A percentile compares a stretch with the other conserved stretches of the same genome.
phyloP scores from a whole-genome alignment of 2,888 invertebrate species.

The Chalcosyrphus nemorum region DNA sequence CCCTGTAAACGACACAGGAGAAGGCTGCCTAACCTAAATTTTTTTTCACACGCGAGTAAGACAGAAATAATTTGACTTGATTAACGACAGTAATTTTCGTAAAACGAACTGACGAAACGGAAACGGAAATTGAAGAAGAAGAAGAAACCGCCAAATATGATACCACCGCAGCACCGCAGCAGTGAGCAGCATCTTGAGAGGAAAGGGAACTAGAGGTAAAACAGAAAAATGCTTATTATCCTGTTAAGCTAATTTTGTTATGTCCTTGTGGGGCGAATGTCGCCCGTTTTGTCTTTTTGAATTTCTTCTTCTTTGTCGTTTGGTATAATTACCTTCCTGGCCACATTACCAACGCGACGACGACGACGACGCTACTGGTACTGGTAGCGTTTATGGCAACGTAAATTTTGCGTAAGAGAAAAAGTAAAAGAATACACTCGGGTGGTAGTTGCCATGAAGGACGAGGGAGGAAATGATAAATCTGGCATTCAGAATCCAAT shows the following conservation, averaged over 20 bases:
- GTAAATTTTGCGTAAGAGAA: conserved; percentile 17
- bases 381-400: conserved; percentile 39
- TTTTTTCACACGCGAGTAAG: not conserved
- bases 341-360: conserved; percentile 22
- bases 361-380: no score
- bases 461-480: conserved; percentile 59
- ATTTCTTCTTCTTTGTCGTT: conserved; percentile 51
- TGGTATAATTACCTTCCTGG: conserved; percentile 62
- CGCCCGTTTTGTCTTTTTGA: conserved; percentile 49
- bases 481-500: conserved; percentile 55
- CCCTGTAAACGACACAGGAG: conserved; percentile 23
- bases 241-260: conserved; percentile 68
- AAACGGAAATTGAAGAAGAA: conserved; percentile 55
- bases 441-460: conserved; percentile 16
- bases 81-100: conserved; percentile 65
- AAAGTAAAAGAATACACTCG: conserved; percentile 7
- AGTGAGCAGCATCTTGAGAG: not conserved
- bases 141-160: conserved; percentile 52
- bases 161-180: no score
- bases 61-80: conserved; percentile 53
- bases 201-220: not conserved
- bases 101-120: conserved; percentile 63
- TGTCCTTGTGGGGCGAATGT: conserved; percentile 54
- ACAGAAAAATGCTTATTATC: conserved; percentile 60
- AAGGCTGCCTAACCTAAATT: conserved; percentile 3